Conservation (phyloP, 1,140 invertebrate species). For the Drosophila melanica region DNA sequence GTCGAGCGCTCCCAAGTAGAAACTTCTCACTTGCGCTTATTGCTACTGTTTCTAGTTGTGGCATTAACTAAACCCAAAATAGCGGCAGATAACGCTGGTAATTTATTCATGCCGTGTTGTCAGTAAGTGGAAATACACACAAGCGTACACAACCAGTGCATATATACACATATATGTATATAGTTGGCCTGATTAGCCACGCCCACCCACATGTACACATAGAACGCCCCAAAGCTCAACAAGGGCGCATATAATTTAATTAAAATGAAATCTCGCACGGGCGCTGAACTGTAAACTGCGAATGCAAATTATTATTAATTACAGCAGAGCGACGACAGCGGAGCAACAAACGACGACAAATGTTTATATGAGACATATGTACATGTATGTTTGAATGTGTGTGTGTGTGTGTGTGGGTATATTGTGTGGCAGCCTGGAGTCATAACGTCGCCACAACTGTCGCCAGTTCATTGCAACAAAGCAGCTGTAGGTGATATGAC, state of each 20-base stretch:
- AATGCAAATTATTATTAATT: slow-evolving; percentile 61
- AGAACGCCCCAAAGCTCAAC: slow-evolving; percentile 20
- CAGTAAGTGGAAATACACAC: slow-evolving; percentile 7
- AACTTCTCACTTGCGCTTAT: background rate
- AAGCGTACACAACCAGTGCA: background rate
- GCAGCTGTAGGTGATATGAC: slow-evolving; percentile 29
- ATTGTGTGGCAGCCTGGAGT: slow-evolving; percentile 16
- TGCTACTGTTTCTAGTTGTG: slow-evolving; percentile 9
- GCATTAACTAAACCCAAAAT: slow-evolving; percentile 28
- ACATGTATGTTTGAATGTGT: slow-evolving; percentile 4
- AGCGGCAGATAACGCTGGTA: slow-evolving; percentile 33
- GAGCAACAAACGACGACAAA: slow-evolving; percentile 42
- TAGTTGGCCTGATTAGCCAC: slow-evolving; percentile 39
- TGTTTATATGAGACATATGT: slow-evolving; percentile 38
- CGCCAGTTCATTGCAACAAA: slow-evolving; percentile 35
- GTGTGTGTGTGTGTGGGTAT: slow-evolving; percentile 8
- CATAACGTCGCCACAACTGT: slow-evolving; percentile 38
- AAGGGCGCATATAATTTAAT: slow-evolving; percentile 55
- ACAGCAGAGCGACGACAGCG: slow-evolving; percentile 38
- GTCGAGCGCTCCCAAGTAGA: background rate
- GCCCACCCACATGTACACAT: background rate
- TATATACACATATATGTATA: slow-evolving; percentile 1
- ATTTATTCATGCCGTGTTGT: slow-evolving; percentile 44
- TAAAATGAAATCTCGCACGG: slow-evolving; percentile 53
- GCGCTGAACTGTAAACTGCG: slow-evolving; percentile 51